Base-by-base conservation (phyloP, 2,888 invertebrate genomes). In the Halocaridina rubra region DNA sequence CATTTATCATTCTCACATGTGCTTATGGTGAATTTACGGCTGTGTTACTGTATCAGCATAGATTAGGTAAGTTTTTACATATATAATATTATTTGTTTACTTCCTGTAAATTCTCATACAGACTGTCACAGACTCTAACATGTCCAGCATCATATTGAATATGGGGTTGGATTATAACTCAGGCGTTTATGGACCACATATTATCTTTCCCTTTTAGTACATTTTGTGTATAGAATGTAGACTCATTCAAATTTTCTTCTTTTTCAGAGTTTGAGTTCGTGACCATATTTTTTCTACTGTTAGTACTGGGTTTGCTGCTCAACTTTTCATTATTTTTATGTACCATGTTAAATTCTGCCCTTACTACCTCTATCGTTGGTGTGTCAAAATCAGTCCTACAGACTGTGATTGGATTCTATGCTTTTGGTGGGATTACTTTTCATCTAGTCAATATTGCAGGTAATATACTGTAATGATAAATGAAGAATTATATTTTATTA, bases 251-350 rank as follows among this genome's bases (percentile, higher is more conserved):
- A n/a, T n/a, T n/a, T n/a, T n/a, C n/a, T n/a, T 87, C 87, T 53
- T 33, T 89, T 57, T 33, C 86, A 80, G 88, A 89, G 85, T 13
- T 74, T 16, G 88, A 86, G 10, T 91, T 91, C 86, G 76, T 90
- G 30, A 30, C 89, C 7, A 85, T 90, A 71, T 90, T 91, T 82
- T 46, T 89, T 7, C 7, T 90, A 3, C 89, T 91, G 5, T 89
- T 90, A 76, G 32, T 85, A 13, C 84, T 90, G 79, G 91, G 91
- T 0, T 90, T 90, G 74, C 86, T 91, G 13, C 89, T 91, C 32
- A 91, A 91, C 88, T 91, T 91, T 88, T 90, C 91, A 0, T 88
- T 91, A 80, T 91, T 91, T 89, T 89, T 91, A 71, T 91, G 91
- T 88, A 91, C 91, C 0, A 90, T 90, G 64, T 89, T 90, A 80